Conservation (phyloP, 1,140 invertebrate genomes). For the Philotrypesis tridentata region DNA sequence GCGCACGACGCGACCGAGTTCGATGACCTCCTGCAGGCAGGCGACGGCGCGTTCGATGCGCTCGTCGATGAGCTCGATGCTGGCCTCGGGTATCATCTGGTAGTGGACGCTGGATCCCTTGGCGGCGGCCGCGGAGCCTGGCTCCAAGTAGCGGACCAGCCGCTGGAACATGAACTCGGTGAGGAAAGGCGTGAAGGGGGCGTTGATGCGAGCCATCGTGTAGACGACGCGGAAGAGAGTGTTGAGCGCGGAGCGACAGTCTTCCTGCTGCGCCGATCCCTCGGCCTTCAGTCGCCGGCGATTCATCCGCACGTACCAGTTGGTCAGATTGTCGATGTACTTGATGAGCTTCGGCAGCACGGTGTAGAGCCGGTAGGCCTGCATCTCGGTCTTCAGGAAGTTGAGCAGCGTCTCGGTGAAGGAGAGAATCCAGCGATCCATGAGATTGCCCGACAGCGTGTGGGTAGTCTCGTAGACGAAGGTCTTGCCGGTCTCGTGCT, state of each 20-base stretch:
- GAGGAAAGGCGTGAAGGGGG: slow-evolving; percentile 98
- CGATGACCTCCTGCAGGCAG: slow-evolving; percentile 96
- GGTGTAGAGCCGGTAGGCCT: slow-evolving; percentile 94
- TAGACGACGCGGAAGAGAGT: slow-evolving; percentile 93
- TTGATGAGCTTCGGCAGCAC: slow-evolving; percentile 95
- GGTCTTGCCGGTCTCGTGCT: slow-evolving; percentile 79
- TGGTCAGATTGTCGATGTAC: slow-evolving; percentile 98
- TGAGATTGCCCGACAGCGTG: slow-evolving; percentile 83
- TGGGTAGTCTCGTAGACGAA: slow-evolving; percentile 80
- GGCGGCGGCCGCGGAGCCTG: slow-evolving; percentile 54
- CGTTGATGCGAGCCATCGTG: slow-evolving; percentile 93
- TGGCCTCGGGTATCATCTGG: slow-evolving; percentile 87
- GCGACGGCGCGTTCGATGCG: slow-evolving; percentile 92
- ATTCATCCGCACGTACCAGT: slow-evolving; percentile 99
- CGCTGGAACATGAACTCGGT: slow-evolving; percentile 97
- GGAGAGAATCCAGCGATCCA: slow-evolving; percentile 98
- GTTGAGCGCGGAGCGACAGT: slow-evolving; percentile 89
- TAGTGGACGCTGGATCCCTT: slow-evolving; percentile 88
- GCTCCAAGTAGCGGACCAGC: slow-evolving; percentile 76
- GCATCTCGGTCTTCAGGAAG: slow-evolving; percentile 95
- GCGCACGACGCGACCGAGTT: slow-evolving; percentile 92
- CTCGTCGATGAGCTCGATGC: slow-evolving; percentile 84
- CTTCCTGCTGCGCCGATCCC: slow-evolving; percentile 76
- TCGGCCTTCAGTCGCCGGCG: slow-evolving; percentile 94
- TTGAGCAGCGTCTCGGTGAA: slow-evolving; percentile 94